Percentiles rank a stretch among this genome's conserved stretches.
These are phyloP conservation scores for Typhlichthys eigenmanni DNA, from an alignment of 2,797 vertebrate species.

Conservation along the genomic window DNA sequence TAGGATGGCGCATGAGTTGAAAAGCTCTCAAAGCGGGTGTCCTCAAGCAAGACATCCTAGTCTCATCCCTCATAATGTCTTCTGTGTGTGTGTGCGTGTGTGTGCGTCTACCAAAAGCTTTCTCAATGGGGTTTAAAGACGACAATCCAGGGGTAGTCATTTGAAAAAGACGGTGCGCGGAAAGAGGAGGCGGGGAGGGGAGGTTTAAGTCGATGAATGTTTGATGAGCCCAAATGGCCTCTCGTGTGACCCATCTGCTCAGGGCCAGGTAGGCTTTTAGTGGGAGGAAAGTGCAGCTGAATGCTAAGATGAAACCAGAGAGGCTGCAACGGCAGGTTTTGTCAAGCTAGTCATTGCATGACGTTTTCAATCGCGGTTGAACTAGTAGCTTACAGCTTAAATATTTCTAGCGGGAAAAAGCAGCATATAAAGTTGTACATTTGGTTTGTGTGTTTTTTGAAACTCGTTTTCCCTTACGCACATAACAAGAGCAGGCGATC, in stretches of 20 bases:
- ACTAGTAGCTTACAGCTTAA: too few species aligned
- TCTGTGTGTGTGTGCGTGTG: neutral
- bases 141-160: slow-evolving; percentile 11
- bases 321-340: neutral
- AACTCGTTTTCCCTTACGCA: too few species aligned
- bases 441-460: too few species aligned
- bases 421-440: too few species aligned
- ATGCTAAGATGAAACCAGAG: slow-evolving; percentile 14
- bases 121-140: slow-evolving; percentile 24
- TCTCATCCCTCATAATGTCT: slow-evolving; percentile 20
- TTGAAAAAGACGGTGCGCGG: slow-evolving; percentile 16
- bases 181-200: slow-evolving; percentile 23
- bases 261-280: slow-evolving; percentile 57
- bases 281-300: slow-evolving; percentile 37
- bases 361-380: too few species aligned
- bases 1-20: slow-evolving; percentile 11
- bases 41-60: neutral
- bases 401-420: too few species aligned
- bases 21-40: slow-evolving; percentile 15
- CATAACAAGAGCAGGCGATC: too few species aligned
- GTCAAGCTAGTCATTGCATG: too few species aligned
- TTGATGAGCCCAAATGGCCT: slow-evolving; percentile 76
- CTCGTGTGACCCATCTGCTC: slow-evolving; percentile 59
- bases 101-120: neutral
- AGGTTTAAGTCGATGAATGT: slow-evolving; percentile 72